Evolutionary conservation across 2,797 vertebrate genomes (phyloP).

Genomic region (Pagetopsis macropterus): DNA sequence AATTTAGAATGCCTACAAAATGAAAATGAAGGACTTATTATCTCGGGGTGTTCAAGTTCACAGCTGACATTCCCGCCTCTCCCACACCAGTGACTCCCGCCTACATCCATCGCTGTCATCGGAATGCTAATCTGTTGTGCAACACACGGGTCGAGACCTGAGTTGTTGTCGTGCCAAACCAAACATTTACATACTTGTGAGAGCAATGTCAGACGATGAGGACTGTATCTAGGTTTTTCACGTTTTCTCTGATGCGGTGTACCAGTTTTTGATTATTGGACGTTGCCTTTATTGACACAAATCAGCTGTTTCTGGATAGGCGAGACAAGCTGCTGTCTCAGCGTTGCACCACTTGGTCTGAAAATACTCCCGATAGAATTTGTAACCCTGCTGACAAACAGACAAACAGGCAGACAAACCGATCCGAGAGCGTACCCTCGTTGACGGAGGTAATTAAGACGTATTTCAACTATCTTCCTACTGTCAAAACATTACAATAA

Average conservation of each 20-base stretch:
- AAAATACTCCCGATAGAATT: too few species aligned
- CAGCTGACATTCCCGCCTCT: slow-evolving; percentile 53
- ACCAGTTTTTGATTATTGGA: neutral
- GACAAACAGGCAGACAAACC: too few species aligned
- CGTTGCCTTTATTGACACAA: neutral
- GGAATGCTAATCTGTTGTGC: slow-evolving; percentile 46
- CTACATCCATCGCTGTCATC: slow-evolving; percentile 36
- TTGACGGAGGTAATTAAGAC: neutral
- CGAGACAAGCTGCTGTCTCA: neutral
- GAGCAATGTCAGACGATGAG: slow-evolving; percentile 17
- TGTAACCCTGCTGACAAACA: too few species aligned
- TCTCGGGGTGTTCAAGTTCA: slow-evolving; percentile 29
- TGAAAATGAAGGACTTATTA: neutral
- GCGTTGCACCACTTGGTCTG: neutral
- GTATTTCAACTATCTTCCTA: neutral
- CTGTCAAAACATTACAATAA: neutral
- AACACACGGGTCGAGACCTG: slow-evolving; percentile 44
- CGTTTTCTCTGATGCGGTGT: slow-evolving; percentile 9
- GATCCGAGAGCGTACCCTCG: too few species aligned
- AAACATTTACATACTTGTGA: slow-evolving; percentile 66
- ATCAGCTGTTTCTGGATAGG: neutral
- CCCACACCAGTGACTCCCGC: slow-evolving; percentile 49
- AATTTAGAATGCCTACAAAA: neutral
- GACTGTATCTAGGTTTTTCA: slow-evolving; percentile 1
- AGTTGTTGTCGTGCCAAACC: slow-evolving; percentile 30